phyloP scores from a whole-genome alignment of 2,113 vertebrate genomes.

The Sitta europaea region DNA sequence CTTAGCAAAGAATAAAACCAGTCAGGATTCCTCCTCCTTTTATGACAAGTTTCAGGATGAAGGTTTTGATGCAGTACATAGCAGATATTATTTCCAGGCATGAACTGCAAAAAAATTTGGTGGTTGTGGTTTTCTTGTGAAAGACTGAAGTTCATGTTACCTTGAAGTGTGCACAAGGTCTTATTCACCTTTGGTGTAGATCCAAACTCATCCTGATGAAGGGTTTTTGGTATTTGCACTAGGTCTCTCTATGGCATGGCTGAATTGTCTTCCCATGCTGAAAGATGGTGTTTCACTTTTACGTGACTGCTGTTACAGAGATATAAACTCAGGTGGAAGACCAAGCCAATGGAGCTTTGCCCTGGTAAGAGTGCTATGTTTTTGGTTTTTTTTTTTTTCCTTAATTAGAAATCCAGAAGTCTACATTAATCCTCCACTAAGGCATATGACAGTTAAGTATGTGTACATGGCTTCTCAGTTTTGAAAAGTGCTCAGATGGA shows the following conservation, averaged over 20 bases:
- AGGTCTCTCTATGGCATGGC: accelerated
- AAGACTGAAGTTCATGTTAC: background rate
- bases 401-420: background rate
- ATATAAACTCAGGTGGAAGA: background rate
- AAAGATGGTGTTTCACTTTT: background rate
- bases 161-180: background rate
- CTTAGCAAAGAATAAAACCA: background rate
- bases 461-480: background rate
- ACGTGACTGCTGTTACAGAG: background rate
- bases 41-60: background rate
- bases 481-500: background rate
- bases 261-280: background rate
- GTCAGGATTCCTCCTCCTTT: background rate
- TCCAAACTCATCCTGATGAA: background rate
- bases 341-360: background rate
- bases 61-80: background rate
- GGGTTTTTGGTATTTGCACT: background rate
- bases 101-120: background rate
- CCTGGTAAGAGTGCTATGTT: background rate
- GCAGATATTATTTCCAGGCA: background rate
- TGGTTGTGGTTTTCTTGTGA: background rate
- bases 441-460: background rate
- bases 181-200: background rate
- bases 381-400: background rate
- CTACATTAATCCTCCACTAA: background rate